Evolutionary conservation across 2,888 invertebrate species (phyloP), one percentile per base, ranked within the genome.

Genomic region (Stomorhina lunata): DNA sequence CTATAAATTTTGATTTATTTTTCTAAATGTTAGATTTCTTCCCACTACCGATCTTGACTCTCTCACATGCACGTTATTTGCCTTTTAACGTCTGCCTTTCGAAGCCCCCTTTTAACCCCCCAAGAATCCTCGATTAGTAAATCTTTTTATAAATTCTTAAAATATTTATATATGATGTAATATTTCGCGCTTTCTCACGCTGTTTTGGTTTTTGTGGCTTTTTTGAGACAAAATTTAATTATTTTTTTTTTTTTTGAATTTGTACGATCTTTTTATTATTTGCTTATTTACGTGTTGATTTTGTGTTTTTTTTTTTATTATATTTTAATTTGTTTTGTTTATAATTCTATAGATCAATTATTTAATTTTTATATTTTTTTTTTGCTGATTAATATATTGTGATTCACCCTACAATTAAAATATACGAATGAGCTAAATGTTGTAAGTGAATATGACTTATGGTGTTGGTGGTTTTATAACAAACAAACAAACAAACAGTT

Each of bases 321-420:
- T n/a, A n/a, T 37, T 32, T 32, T 9, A 9, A 32, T 32, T 6
- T 6, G 5, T 32, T 32, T 48, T 72, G 27, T 37, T 40, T 50
- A 27, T 7, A 29, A 63, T 43, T 22, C 32, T 50, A 5, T 53
- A 43, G 15, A 43, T 73, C 12, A 63, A 73, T 65, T 40, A 53
- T 73, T 73, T 73, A 50, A 27, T 25, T 55, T 20, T 53, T 53
- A 63, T 22, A 43, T 50, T 48, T 22, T 20, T 15, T 2, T 10
- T 48, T 29, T 37, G 9, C n/a, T 45, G n/a, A 34, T 66, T 40
- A 57, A 45, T 48, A 9, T 15, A 29, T n/a, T n/a, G 45, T 66
- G 75, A 76, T 66, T 76, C 75, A 66, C 17, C 75, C 61, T 53
- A 50, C 20, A 61, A 17, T 50, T n/a, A n/a, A n/a, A n/a, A n/a